A percentile compares a stretch with the other conserved stretches of the same genome.
These are phyloP conservation scores for Sebastes hubbsi DNA, from an alignment of 2,797 vertebrate genomes.

Conservation along the genomic window DNA sequence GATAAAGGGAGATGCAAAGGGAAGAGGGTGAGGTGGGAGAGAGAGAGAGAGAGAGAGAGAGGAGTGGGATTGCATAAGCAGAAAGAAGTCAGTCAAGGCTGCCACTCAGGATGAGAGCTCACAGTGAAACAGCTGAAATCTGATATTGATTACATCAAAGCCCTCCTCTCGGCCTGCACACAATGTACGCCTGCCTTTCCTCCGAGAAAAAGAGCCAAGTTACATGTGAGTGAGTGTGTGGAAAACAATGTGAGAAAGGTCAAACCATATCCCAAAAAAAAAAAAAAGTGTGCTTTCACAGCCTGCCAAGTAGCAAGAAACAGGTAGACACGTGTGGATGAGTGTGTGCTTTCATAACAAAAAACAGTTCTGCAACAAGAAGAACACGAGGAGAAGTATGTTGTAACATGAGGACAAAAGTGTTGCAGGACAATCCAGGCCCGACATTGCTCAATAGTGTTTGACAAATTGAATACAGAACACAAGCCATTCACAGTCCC, in stretches of 20 bases:
- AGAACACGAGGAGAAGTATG: background rate
- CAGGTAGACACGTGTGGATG: slow-evolving; percentile 63
- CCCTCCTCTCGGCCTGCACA: slow-evolving; percentile 69
- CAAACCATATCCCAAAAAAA: slow-evolving; percentile 52
- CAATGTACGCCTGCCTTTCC: slow-evolving; percentile 59
- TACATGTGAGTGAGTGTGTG: slow-evolving; percentile 40
- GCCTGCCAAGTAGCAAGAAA: slow-evolving; percentile 61
- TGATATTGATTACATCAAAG: slow-evolving; percentile 82
- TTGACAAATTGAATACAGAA: slow-evolving; percentile 55
- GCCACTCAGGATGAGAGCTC: slow-evolving; percentile 77
- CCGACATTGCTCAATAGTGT: slow-evolving; percentile 31
- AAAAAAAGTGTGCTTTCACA: slow-evolving; percentile 57
- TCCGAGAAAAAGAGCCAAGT: slow-evolving; percentile 62
- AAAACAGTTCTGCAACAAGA: slow-evolving; percentile 10
- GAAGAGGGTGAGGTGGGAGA: slow-evolving; percentile 60
- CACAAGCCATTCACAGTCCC: slow-evolving; percentile 39
- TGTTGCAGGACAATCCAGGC: slow-evolving; percentile 32
- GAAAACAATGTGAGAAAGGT: slow-evolving; percentile 67
- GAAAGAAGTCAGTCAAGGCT: slow-evolving; percentile 76
- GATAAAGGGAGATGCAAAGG: slow-evolving; percentile 52
- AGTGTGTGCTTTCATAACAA: slow-evolving; percentile 67
- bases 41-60: slow-evolving; percentile 31
- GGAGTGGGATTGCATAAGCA: slow-evolving; percentile 74
- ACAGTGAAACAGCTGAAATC: slow-evolving; percentile 79
- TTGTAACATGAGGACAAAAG: background rate